Conservation (phyloP, 2,113 vertebrate species). For the Coturnix japonica region DNA sequence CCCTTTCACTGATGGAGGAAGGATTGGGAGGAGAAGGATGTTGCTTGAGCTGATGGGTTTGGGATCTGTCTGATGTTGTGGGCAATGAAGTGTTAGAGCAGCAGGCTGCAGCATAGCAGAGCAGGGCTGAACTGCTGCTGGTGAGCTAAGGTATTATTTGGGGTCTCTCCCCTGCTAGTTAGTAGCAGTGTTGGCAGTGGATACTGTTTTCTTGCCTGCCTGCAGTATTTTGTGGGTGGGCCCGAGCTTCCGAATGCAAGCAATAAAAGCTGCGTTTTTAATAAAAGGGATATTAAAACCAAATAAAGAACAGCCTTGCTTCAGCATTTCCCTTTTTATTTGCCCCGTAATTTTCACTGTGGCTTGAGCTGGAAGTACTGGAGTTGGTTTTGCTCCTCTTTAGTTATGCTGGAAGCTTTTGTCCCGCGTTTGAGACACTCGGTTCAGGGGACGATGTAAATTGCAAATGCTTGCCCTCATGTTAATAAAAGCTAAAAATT, state of each 20-base stretch:
- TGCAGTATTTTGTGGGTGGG: background rate
- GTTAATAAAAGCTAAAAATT: slow-evolving; percentile 26
- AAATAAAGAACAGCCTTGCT: background rate
- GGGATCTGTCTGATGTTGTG: background rate
- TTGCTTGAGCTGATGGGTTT: background rate
- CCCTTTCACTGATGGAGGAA: background rate
- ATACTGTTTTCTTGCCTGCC: background rate
- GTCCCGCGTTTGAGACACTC: background rate
- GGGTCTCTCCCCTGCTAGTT: background rate
- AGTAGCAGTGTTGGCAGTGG: background rate
- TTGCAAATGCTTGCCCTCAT: background rate
- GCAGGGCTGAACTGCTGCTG: background rate
- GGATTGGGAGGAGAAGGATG: background rate
- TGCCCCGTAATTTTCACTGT: background rate
- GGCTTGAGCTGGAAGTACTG: background rate
- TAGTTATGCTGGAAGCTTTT: background rate
- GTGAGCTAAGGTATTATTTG: background rate
- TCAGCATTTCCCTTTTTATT: background rate
- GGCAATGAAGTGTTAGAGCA: background rate
- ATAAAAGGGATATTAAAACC: background rate
- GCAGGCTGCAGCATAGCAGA: background rate
- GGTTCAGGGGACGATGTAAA: background rate
- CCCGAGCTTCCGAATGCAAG: background rate
- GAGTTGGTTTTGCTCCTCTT: background rate
- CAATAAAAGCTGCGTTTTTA: background rate